These are phyloP conservation scores for Lepidurus couesii DNA, from an alignment of 1,140 invertebrate genomes.

Conservation along the genomic window DNA sequence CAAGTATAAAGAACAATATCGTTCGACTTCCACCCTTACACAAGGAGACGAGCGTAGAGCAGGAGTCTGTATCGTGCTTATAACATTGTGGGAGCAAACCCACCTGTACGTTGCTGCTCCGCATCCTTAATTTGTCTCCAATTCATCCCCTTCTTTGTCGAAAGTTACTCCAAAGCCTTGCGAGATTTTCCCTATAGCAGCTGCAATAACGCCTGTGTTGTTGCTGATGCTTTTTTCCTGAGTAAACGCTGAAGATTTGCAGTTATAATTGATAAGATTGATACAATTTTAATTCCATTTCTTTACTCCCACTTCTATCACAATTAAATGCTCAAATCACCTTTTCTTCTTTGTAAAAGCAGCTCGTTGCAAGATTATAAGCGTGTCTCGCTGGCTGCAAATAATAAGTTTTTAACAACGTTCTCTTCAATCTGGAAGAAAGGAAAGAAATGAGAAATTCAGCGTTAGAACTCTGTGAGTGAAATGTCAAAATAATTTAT, in stretches of 20 bases:
- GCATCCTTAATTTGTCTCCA: no score
- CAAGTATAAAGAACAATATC: not conserved
- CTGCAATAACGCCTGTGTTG: not conserved
- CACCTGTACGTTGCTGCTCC: not conserved
- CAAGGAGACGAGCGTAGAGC: not conserved
- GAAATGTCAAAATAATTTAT: slow-evolving; percentile 4
- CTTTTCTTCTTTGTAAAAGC: slow-evolving; percentile 10
- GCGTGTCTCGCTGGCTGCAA: not conserved
- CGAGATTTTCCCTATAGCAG: not conserved
- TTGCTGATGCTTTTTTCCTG: not conserved
- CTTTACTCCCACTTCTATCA: not conserved
- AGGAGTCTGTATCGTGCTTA: not conserved
- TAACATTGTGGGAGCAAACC: not conserved
- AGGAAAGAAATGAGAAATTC: not conserved
- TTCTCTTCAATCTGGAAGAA: slow-evolving; percentile 9
- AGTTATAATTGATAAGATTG: not conserved
- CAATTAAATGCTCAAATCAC: slow-evolving; percentile 14
- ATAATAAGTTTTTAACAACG: not conserved
- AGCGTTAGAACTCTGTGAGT: not conserved
- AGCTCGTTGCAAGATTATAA: not conserved
- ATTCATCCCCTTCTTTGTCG: not conserved
- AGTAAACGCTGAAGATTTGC: not conserved
- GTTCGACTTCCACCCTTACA: not conserved
- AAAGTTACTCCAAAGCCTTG: not conserved
- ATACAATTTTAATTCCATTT: not conserved